A percentile compares a stretch with the other conserved stretches of the same genome.
Evolutionary conservation across 2,113 vertebrate genomes (phyloP).

Genomic region (Phoxinus phoxinus): DNA sequence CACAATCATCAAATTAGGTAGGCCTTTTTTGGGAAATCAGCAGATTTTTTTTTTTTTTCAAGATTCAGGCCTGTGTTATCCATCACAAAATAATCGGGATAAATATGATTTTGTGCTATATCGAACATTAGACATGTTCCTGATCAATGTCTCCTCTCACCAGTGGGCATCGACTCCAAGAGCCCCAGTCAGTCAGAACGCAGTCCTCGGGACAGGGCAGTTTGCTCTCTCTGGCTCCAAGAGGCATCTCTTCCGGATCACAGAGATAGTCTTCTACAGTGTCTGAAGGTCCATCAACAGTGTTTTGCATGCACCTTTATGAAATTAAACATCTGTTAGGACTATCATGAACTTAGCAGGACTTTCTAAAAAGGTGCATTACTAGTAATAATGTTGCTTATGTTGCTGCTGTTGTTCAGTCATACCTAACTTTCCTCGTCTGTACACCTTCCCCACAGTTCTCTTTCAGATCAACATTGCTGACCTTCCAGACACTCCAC

Average conservation of each 20-base stretch:
- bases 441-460: slow-evolving; percentile 97
- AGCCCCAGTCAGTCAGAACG: slow-evolving; percentile 93
- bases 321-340: neutral
- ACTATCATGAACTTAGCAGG: neutral
- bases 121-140: neutral
- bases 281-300: slow-evolving; percentile 92
- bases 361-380: neutral
- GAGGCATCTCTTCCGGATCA: slow-evolving; percentile 96
- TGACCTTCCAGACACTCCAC: slow-evolving; percentile 97
- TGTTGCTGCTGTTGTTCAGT: neutral
- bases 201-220: slow-evolving; percentile 95
- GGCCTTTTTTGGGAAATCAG: neutral
- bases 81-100: neutral
- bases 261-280: slow-evolving; percentile 95
- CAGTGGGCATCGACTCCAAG: slow-evolving; percentile 84
- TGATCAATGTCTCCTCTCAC: slow-evolving; percentile 67
- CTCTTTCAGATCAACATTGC: slow-evolving; percentile 86
- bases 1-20: no score
- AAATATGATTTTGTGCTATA: neutral
- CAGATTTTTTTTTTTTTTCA: no score
- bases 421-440: slow-evolving; percentile 94
- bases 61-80: neutral
- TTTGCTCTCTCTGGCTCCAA: slow-evolving; percentile 89
- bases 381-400: neutral
- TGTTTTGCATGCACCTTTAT: slow-evolving; percentile 94